These are phyloP conservation scores for Nipponia nippon DNA, from an alignment of 2,113 vertebrate genomes.

Conservation along the genomic window DNA sequence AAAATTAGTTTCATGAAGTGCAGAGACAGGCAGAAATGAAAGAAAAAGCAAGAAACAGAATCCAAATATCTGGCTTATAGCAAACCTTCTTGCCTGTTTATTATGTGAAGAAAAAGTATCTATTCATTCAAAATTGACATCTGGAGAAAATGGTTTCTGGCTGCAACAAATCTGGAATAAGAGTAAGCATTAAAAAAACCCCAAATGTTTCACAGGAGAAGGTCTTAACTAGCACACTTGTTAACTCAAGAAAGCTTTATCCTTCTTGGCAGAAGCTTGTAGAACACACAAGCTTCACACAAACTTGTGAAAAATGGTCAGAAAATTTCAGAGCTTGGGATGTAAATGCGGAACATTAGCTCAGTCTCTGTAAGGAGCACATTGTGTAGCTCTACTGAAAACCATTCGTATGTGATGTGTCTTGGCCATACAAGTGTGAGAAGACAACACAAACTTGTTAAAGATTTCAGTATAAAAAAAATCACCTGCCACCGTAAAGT, in stretches of 20 bases:
- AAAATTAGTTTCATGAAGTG: background rate
- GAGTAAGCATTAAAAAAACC: background rate
- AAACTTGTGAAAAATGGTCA: background rate
- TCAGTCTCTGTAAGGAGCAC: background rate
- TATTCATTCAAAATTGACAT: background rate
- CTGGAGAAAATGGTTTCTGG: background rate
- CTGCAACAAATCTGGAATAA: background rate
- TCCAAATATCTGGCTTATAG: background rate
- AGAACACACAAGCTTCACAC: background rate
- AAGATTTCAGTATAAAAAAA: background rate
- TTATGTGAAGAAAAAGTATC: background rate
- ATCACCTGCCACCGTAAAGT: accelerated
- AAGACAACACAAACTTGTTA: background rate
- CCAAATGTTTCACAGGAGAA: background rate
- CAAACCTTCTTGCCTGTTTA: background rate
- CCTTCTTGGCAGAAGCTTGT: background rate
- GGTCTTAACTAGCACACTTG: background rate
- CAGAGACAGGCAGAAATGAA: background rate
- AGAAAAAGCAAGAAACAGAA: background rate
- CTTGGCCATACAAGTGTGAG: background rate
- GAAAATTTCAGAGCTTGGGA: background rate
- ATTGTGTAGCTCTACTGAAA: background rate
- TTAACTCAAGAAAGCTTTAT: background rate
- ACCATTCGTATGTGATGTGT: accelerated
- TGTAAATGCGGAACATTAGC: background rate